Conservation (phyloP, 2,888 invertebrate species). For the Trissolcus japonicus region DNA sequence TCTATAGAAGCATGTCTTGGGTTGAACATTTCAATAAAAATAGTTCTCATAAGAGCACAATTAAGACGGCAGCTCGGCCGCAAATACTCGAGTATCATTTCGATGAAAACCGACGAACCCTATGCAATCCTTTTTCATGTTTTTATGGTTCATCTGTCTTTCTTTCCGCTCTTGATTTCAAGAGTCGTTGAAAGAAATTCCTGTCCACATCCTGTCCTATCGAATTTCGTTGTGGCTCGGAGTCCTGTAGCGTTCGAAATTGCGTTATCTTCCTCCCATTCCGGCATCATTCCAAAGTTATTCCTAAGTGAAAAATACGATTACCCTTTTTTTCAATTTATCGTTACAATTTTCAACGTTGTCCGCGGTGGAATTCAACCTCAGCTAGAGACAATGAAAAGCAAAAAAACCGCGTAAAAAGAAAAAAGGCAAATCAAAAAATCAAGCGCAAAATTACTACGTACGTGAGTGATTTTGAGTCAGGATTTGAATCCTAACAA, state of each 20-base stretch:
- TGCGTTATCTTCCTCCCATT: constrained; percentile 37
- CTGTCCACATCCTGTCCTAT: constrained; percentile 48
- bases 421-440: constrained; percentile 4
- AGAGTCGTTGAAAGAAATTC: constrained; percentile 53
- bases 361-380: constrained; percentile 14
- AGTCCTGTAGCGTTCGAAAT: constrained; percentile 37
- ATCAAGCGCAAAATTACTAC: constrained; percentile 6
- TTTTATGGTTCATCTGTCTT: constrained; percentile 50
- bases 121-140: constrained; percentile 47
- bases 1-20: constrained; percentile 7
- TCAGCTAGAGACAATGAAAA: constrained; percentile 1
- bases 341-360: constrained; percentile 42
- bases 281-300: constrained; percentile 48
- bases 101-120: constrained; percentile 25
- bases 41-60: constrained; percentile 10
- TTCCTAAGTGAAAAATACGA: constrained; percentile 53
- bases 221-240: constrained; percentile 47
- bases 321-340: constrained; percentile 44
- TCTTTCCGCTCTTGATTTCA: constrained; percentile 43
- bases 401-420: neutral
- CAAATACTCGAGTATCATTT: constrained; percentile 9
- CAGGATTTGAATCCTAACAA: neutral
- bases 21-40: constrained; percentile 22
- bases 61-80: constrained; percentile 17
- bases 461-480: constrained; percentile 35